Evolutionary conservation across 1,140 invertebrate species (phyloP).

Genomic region (Teleogryllus occipitalis): DNA sequence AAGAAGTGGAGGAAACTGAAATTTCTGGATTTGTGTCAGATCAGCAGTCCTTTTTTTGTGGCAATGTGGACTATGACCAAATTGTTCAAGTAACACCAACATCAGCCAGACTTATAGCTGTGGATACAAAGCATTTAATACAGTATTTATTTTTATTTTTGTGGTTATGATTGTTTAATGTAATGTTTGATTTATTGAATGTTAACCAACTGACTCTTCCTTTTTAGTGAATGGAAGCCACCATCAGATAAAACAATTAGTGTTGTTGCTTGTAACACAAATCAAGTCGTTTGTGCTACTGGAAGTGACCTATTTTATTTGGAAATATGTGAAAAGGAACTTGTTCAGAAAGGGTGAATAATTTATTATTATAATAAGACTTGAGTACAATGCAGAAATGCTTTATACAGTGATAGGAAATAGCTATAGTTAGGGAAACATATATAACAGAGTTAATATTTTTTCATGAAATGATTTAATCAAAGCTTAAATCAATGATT

Average conservation of each 20-base stretch:
- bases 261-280: slow-evolving; percentile 76
- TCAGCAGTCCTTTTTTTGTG: slow-evolving; percentile 87
- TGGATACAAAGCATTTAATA: slow-evolving; percentile 55
- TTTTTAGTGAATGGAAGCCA: slow-evolving; percentile 64
- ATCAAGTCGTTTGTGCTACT: slow-evolving; percentile 80
- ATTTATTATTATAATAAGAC: slow-evolving; percentile 13
- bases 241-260: slow-evolving; percentile 68
- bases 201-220: background rate
- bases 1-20: slow-evolving; percentile 96
- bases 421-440: too few relatives aligned
- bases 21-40: slow-evolving; percentile 81
- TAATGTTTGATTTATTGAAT: background rate
- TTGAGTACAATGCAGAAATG: background rate
- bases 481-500: too few relatives aligned
- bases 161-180: background rate
- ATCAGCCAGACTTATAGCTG: slow-evolving; percentile 58
- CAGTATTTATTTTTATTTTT: slow-evolving; percentile 24
- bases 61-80: slow-evolving; percentile 77
- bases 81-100: slow-evolving; percentile 74
- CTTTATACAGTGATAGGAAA: too few relatives aligned
- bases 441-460: too few relatives aligned
- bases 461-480: too few relatives aligned
- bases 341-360: slow-evolving; percentile 52
- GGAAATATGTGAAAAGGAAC: slow-evolving; percentile 59
- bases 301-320: slow-evolving; percentile 86